These are phyloP conservation scores for Alectoris magna DNA, from an alignment of 2,797 vertebrate genomes.

Conservation along the genomic window DNA sequence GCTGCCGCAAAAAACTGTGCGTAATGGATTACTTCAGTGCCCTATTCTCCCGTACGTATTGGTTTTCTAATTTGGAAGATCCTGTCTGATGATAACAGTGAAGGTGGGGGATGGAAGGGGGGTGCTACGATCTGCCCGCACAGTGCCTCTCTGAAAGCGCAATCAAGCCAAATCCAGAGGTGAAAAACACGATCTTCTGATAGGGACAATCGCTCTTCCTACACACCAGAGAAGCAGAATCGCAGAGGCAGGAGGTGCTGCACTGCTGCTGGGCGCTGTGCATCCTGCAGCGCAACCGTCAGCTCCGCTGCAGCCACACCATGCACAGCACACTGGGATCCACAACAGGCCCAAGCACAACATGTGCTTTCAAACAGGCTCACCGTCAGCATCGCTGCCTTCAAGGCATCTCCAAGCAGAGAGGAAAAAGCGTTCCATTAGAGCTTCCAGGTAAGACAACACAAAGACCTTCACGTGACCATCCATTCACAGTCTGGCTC, in stretches of 20 bases:
- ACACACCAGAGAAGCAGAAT: neutral
- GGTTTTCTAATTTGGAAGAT: constrained; percentile 47
- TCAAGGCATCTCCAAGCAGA: neutral
- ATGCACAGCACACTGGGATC: neutral
- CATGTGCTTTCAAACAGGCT: neutral
- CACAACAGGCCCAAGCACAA: neutral
- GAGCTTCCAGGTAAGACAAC: neutral
- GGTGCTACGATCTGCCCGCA: neutral
- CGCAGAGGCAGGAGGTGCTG: neutral
- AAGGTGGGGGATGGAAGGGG: neutral
- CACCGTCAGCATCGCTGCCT: neutral
- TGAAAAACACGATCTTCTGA: neutral
- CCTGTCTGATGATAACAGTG: constrained; percentile 23
- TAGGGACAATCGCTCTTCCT: neutral
- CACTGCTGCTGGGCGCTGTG: neutral
- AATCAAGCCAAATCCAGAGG: constrained; percentile 29
- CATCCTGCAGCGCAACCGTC: neutral
- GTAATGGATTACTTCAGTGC: neutral
- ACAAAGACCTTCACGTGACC: neutral
- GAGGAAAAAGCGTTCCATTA: neutral
- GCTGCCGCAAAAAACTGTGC: neutral
- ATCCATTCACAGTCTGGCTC: neutral
- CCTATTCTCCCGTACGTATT: neutral
- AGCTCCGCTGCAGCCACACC: no score
- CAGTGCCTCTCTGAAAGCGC: neutral